Base-by-base conservation (phyloP, 2,797 vertebrate species). In the Siniperca obscura region DNA sequence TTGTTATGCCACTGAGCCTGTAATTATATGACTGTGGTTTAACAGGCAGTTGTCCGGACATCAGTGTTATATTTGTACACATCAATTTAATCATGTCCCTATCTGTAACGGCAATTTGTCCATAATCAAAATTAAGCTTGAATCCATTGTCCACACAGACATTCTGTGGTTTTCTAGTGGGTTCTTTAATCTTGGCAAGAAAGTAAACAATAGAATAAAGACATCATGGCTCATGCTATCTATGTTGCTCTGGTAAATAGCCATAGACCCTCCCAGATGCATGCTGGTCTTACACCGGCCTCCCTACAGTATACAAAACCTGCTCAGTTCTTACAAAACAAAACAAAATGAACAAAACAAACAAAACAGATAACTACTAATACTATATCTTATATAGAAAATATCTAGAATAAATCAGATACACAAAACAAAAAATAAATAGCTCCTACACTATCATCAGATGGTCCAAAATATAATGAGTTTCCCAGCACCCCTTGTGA, bases 51-150 rank as follows among this genome's bases (percentile, higher is more conserved):
- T n/a, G 38, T 71, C 7, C 0, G 5, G 27, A 56, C 22, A 21
- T 69, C 44, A 66, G n/a, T 46, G 50, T 34, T 30, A 61, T 25
- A 38, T 76, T 78, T 83, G 38, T 22, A 50, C 9, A 78, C 38
- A 71, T 36, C 4, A 9, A 59, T 67, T 44, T 40, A 48, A 72
- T 57, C 14, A 22, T 21, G 40, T 77, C 60, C 22, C 2, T 50
- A 21, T 44, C 34, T 36, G 42, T 27, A 14, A n/a, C 30, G 1
- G 14, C 19, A 73, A 27, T 72, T 19, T 6, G n/a, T 59, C 53
- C 8, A 30, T 13, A 46, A 48, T 60, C 12, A 36, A 36, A 66
- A 62, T 68, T 70, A 70, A 66, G 38, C 22, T 12, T 34, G 2
- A 74, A 7, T 48, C 40, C 14, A 52, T 36, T 0, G 0, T n/a